phyloP scores from a whole-genome alignment of 2,113 vertebrate species.

The Rousettus leschenaultii region DNA sequence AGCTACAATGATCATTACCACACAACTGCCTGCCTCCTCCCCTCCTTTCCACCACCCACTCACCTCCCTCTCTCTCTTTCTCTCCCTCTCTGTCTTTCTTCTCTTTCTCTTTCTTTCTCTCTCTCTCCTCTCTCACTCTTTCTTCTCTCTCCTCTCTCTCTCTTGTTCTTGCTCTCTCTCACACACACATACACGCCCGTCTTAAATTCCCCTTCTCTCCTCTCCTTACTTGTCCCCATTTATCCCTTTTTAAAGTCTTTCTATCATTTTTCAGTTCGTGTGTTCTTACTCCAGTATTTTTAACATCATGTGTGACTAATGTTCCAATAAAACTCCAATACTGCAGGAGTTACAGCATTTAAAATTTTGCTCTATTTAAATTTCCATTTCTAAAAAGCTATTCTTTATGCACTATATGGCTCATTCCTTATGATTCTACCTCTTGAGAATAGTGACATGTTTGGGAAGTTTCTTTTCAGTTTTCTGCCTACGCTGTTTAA shows the following conservation, averaged over 20 bases:
- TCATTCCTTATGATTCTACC: neutral
- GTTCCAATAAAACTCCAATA: constrained; percentile 24
- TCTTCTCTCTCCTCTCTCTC: neutral
- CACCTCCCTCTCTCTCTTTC: neutral
- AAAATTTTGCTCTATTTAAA: constrained; percentile 1
- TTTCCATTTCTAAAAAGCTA: neutral
- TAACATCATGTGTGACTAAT: constrained; percentile 12
- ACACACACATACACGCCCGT: neutral
- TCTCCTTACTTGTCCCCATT: neutral
- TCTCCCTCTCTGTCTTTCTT: too few relatives aligned
- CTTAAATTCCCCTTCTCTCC: neutral
- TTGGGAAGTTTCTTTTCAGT: neutral
- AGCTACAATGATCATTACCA: constrained; percentile 20
- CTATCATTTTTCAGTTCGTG: neutral
- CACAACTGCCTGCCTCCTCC: neutral
- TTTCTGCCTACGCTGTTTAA: neutral
- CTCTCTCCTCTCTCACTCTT: neutral
- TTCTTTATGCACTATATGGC: neutral
- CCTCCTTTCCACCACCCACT: neutral
- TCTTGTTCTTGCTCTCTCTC: neutral
- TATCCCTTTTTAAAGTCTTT: constrained; percentile 2
- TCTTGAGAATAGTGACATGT: neutral
- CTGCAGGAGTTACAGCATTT: neutral
- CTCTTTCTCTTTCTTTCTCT: neutral
- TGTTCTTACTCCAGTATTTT: constrained; percentile 25